Conservation (phyloP, 2,888 invertebrate species). For the Brenthis daphne region DNA sequence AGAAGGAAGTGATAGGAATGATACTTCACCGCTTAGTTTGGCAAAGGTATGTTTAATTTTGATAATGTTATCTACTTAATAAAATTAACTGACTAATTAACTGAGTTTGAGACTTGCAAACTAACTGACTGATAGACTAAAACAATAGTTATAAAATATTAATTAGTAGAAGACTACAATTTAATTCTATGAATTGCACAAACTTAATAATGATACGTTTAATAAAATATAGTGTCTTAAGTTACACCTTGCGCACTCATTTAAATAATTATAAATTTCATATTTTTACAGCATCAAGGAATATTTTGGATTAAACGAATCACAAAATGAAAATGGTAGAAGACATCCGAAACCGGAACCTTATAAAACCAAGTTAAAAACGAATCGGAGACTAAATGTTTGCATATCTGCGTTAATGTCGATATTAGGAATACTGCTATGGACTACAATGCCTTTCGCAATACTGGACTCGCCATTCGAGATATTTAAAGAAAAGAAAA, state of each 20-base stretch:
- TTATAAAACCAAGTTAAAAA: slow-evolving; percentile 44
- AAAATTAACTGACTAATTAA: no score
- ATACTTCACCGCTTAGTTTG: slow-evolving; percentile 22
- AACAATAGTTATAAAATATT: not conserved
- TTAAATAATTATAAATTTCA: not conserved
- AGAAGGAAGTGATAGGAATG: slow-evolving; percentile 7
- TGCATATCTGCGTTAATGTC: slow-evolving; percentile 54
- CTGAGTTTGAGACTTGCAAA: no score
- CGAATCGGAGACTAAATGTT: slow-evolving; percentile 47
- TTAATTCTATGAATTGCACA: no score
- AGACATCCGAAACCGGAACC: not conserved
- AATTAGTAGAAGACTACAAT: no score
- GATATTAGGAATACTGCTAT: slow-evolving; percentile 48
- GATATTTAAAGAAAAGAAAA: slow-evolving; percentile 43
- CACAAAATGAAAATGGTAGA: not conserved
- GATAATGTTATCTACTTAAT: no score
- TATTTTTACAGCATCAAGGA: slow-evolving; percentile 17
- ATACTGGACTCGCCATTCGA: slow-evolving; percentile 51
- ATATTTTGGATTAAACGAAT: slow-evolving; percentile 12
- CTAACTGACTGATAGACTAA: not conserved
- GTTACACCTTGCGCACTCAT: no score
- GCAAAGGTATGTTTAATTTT: slow-evolving; percentile 19
- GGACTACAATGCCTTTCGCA: slow-evolving; percentile 54
- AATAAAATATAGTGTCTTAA: no score
- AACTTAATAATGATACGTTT: no score